These are phyloP conservation scores for Artibeus jamaicensis DNA, from an alignment of 2,797 vertebrate genomes.

Conservation along the genomic window DNA sequence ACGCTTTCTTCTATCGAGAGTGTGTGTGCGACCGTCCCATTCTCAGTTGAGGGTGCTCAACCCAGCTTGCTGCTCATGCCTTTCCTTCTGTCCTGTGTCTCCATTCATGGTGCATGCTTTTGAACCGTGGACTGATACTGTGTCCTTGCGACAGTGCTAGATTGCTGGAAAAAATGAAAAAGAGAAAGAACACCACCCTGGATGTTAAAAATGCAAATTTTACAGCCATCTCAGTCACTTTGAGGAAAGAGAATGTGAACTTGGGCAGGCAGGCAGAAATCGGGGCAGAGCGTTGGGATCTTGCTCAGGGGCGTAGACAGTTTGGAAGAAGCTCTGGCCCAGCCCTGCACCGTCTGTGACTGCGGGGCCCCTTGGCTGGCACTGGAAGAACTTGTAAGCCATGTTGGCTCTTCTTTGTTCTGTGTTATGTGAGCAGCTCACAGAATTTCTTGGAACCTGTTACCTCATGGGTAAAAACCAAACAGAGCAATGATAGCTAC, in stretches of 20 bases:
- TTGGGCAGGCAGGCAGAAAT: background rate
- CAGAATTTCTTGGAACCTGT: background rate
- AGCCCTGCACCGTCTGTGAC: background rate
- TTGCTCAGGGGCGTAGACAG: background rate
- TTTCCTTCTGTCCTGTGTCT: background rate
- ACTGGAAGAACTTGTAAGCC: background rate
- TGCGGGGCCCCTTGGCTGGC: background rate
- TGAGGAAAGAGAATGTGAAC: background rate
- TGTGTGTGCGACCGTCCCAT: rapidly evolving
- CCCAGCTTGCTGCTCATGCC: no score
- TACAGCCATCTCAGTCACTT: background rate
- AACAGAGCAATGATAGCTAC: background rate
- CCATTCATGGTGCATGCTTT: background rate
- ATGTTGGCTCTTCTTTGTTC: background rate
- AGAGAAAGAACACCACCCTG: background rate
- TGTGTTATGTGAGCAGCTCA: background rate
- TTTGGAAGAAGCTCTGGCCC: background rate
- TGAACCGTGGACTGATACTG: background rate
- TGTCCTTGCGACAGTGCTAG: background rate
- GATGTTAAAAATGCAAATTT: background rate
- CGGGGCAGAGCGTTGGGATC: background rate
- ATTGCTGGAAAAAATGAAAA: background rate
- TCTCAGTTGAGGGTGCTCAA: background rate
- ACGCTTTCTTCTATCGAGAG: background rate
- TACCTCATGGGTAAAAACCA: background rate